Conservation (phyloP, 1,140 invertebrate genomes). For the Drosophila nannoptera region DNA sequence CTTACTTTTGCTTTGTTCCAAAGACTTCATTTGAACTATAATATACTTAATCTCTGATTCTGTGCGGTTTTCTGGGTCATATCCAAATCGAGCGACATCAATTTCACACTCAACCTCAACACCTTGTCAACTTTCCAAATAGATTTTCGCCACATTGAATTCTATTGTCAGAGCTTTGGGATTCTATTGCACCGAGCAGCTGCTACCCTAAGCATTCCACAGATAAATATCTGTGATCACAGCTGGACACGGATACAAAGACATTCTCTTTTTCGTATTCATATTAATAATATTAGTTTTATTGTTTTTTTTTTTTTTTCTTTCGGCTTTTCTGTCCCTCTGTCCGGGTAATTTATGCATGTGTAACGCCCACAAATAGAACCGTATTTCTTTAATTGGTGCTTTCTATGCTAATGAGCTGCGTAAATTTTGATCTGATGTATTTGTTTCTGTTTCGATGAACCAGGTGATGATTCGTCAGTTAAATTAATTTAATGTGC, state of each 20-base stretch:
- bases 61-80: slow-evolving; percentile 12
- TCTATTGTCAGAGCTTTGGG: not conserved
- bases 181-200: slow-evolving; percentile 28
- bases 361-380: slow-evolving; percentile 16
- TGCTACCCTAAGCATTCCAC: slow-evolving; percentile 19
- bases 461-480: slow-evolving; percentile 6
- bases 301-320: not conserved
- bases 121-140: slow-evolving; percentile 32
- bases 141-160: slow-evolving; percentile 11
- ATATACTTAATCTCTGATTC: not conserved
- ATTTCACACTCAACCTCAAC: slow-evolving; percentile 20
- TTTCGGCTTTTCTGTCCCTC: no score
- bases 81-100: not conserved
- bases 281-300: not conserved
- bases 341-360: slow-evolving; percentile 16
- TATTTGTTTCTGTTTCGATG: slow-evolving; percentile 13
- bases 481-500: slow-evolving; percentile 1
- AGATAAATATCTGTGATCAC: slow-evolving; percentile 9
- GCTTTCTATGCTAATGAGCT: slow-evolving; percentile 42
- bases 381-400: slow-evolving; percentile 4
- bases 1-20: slow-evolving; percentile 25
- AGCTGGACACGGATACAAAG: slow-evolving; percentile 4
- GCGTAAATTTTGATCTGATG: slow-evolving; percentile 20
- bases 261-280: slow-evolving; percentile 36
- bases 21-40: not conserved